A percentile compares a stretch with the other conserved stretches of the same genome.
Evolutionary conservation across 1,140 invertebrate genomes (phyloP).

Genomic region (Galleria mellonella): DNA sequence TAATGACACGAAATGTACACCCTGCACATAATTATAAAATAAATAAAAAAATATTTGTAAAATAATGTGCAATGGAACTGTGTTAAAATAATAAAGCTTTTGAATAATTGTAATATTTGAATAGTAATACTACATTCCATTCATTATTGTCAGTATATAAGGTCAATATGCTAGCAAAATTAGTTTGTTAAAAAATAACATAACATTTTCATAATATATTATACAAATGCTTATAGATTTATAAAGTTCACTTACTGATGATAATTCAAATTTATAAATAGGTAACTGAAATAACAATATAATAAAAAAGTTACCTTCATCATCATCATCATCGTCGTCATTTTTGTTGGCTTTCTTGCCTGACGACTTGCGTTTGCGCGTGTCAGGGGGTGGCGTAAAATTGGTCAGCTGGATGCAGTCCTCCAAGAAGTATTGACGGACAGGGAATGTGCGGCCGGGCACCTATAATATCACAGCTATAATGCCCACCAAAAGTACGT

Average conservation of each 20-base stretch:
- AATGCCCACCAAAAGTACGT: too few relatives aligned
- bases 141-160: too few relatives aligned
- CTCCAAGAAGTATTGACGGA: conserved; percentile 92
- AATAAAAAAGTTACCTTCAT: conserved; percentile 51
- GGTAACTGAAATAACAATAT: background rate
- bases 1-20: background rate
- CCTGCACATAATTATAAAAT: background rate
- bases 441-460: conserved; percentile 86
- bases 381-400: conserved; percentile 85
- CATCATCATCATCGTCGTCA: conserved; percentile 79
- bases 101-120: too few relatives aligned
- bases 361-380: conserved; percentile 78
- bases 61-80: too few relatives aligned
- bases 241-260: too few relatives aligned
- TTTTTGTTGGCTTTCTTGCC: conserved; percentile 68
- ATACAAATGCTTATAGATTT: too few relatives aligned
- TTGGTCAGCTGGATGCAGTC: conserved; percentile 79
- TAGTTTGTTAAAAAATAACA: too few relatives aligned
- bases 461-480: conserved; percentile 64
- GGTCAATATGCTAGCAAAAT: too few relatives aligned
- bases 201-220: too few relatives aligned
- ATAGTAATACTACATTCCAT: too few relatives aligned
- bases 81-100: too few relatives aligned
- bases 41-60: background rate
- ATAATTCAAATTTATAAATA: too few relatives aligned